A percentile compares a stretch with the other conserved stretches of the same genome.
phyloP scores from a whole-genome alignment of 92 coral and sea anemone species.

The Porites rus region DNA sequence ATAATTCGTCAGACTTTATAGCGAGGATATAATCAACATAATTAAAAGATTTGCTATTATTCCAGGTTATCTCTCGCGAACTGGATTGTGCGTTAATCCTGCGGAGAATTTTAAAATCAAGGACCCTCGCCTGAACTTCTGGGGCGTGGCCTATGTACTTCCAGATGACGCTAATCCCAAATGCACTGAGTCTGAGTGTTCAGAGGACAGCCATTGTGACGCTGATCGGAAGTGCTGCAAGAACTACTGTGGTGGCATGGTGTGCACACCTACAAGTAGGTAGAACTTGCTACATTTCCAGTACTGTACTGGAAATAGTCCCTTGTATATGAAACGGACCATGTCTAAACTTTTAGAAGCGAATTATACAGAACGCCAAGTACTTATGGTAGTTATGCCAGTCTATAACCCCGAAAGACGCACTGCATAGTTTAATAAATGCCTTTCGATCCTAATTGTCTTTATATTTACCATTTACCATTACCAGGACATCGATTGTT shows the following conservation, averaged over 20 bases:
- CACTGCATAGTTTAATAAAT: too few relatives aligned
- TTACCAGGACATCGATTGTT: too few relatives aligned
- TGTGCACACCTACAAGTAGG: conserved; percentile 93
- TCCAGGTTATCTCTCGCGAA: conserved; percentile 90
- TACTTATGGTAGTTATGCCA: too few relatives aligned
- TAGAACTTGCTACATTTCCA: neutral
- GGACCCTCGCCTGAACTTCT: conserved; percentile 77
- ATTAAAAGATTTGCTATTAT: neutral
- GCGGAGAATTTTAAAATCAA: conserved; percentile 59
- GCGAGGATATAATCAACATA: too few relatives aligned
- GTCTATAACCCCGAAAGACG: too few relatives aligned
- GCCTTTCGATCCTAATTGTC: too few relatives aligned
- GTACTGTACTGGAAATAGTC: too few relatives aligned
- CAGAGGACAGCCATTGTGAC: conserved; percentile 91
- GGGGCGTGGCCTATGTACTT: conserved; percentile 72
- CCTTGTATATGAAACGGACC: too few relatives aligned
- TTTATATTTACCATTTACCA: too few relatives aligned
- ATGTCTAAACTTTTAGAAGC: too few relatives aligned
- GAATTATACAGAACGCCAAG: too few relatives aligned
- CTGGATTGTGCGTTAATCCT: conserved; percentile 90
- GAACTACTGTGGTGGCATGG: conserved; percentile 88
- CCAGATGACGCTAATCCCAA: conserved; percentile 64
- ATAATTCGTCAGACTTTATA: too few relatives aligned
- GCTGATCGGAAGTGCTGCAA: conserved; percentile 91
- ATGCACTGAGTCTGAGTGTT: conserved; percentile 86